A percentile compares a stretch with the other conserved stretches of the same genome.
These are phyloP conservation scores for Tetramorium alpestre DNA, from an alignment of 1,140 invertebrate genomes.

Conservation along the genomic window DNA sequence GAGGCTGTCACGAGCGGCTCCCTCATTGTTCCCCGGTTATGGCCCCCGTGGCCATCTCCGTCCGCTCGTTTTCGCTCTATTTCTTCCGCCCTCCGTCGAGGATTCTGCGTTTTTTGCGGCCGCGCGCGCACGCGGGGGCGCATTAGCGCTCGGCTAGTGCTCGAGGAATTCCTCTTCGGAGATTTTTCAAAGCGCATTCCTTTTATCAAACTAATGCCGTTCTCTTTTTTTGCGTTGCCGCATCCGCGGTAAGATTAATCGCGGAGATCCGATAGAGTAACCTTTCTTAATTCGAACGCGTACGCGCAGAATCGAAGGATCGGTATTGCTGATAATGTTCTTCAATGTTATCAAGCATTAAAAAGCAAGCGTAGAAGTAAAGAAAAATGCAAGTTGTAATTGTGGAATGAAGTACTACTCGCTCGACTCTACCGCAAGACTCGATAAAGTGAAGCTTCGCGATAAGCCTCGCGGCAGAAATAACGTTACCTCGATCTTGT, in stretches of 20 bases:
- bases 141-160: constrained; percentile 16
- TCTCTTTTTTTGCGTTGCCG: not conserved
- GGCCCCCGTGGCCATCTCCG: constrained; percentile 42
- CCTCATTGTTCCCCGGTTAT: constrained; percentile 67
- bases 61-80: constrained; percentile 69
- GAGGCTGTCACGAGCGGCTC: constrained; percentile 64
- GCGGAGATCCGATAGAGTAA: not conserved
- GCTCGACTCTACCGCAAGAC: not conserved
- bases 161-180: constrained; percentile 10
- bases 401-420: not conserved
- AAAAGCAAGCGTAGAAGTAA: not conserved
- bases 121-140: constrained; percentile 6
- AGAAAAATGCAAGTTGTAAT: constrained; percentile 26
- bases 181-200: constrained; percentile 36
- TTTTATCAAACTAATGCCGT: constrained; percentile 21
- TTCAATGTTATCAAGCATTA: not conserved
- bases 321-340: not conserved
- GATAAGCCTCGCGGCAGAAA: constrained; percentile 30
- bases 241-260: constrained; percentile 44
- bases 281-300: constrained; percentile 1
- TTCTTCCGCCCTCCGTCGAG: constrained; percentile 58
- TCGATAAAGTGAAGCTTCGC: not conserved
- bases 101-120: constrained; percentile 26
- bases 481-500: constrained; percentile 47
- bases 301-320: constrained; percentile 2